Percentiles rank a stretch among this genome's conserved stretches.
These are phyloP conservation scores for Pipra filicauda DNA, from an alignment of 2,113 vertebrate genomes.

Conservation along the genomic window DNA sequence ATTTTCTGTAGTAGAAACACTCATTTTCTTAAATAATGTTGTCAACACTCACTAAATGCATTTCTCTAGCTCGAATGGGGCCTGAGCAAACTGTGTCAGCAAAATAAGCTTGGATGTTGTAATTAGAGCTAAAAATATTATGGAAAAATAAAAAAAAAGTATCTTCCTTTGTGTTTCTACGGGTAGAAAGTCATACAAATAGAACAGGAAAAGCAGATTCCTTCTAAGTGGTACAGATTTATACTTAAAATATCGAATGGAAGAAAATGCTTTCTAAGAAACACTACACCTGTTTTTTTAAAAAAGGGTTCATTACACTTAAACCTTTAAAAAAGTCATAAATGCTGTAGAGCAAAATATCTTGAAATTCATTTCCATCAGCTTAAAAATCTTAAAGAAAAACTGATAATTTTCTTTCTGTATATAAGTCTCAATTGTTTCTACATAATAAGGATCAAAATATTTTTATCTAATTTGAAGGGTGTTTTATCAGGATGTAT, in stretches of 20 bases:
- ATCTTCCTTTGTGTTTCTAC: neutral
- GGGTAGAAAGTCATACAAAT: neutral
- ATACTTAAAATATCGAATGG: neutral
- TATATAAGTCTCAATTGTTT: neutral
- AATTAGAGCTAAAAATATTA: neutral
- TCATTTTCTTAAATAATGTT: neutral
- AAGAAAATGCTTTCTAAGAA: neutral
- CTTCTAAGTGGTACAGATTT: neutral
- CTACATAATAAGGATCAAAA: neutral
- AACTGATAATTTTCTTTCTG: neutral
- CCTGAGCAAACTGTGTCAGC: neutral
- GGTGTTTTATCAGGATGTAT: neutral
- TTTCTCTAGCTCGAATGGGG: neutral
- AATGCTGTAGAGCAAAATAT: neutral
- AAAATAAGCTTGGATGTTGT: neutral
- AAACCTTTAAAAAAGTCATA: neutral
- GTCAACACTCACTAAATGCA: neutral
- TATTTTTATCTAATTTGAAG: conserved; percentile 22
- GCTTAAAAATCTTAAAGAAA: neutral
- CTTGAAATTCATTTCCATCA: neutral
- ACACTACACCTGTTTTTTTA: neutral
- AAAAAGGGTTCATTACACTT: neutral
- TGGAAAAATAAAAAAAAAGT: neutral
- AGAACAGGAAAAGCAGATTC: neutral
- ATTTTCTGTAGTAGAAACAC: neutral